Evolutionary conservation across 1,140 invertebrate species (phyloP).

Genomic region (Lordiphosa mommai): DNA sequence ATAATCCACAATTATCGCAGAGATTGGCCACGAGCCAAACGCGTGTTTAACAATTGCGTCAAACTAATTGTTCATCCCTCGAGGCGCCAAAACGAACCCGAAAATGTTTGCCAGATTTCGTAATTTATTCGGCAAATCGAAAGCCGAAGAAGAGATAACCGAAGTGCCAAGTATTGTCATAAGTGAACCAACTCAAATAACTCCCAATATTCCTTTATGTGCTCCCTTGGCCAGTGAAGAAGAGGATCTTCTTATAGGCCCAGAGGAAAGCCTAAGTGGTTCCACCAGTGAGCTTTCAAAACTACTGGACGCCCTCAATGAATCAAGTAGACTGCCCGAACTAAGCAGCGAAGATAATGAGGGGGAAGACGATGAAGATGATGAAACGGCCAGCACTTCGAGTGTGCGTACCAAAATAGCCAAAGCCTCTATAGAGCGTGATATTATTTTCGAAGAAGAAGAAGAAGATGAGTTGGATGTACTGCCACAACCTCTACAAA

Average conservation of each 20-base stretch:
- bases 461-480: constrained; percentile 10
- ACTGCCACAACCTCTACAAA: constrained; percentile 1
- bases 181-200: constrained; percentile 18
- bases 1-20: constrained; percentile 46
- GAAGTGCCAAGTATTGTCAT: constrained; percentile 54
- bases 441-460: constrained; percentile 44
- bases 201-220: neutral
- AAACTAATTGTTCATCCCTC: constrained; percentile 35
- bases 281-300: constrained; percentile 44
- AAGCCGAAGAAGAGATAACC: constrained; percentile 29
- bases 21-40: constrained; percentile 60
- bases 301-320: constrained; percentile 49
- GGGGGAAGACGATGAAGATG: constrained; percentile 48
- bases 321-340: constrained; percentile 38
- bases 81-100: constrained; percentile 10
- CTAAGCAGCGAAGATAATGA: constrained; percentile 37
- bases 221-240: constrained; percentile 55
- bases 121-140: constrained; percentile 71
- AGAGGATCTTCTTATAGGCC: constrained; percentile 31
- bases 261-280: constrained; percentile 24
- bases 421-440: constrained; percentile 60
- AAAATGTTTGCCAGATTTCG: constrained; percentile 76
- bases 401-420: constrained; percentile 61
- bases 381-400: constrained; percentile 59
- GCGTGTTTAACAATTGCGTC: constrained; percentile 64